These are phyloP conservation scores for Oreohelix idahoensis DNA, from an alignment of 1,140 invertebrate genomes.

Conservation along the genomic window DNA sequence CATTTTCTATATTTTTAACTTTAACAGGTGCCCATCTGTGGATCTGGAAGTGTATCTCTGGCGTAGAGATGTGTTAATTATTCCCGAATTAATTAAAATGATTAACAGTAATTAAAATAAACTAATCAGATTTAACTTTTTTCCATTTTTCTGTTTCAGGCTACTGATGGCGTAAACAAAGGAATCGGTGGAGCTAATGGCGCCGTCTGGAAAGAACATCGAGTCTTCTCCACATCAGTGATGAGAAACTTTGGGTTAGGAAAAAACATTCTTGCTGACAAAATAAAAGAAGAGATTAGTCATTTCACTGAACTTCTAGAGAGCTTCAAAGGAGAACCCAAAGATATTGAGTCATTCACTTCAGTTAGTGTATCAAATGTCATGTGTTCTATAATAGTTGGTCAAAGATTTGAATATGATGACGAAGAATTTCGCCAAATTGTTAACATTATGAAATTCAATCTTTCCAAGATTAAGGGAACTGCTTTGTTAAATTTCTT, in stretches of 20 bases:
- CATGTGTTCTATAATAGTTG: not conserved
- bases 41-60: no score
- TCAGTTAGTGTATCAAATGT: not conserved
- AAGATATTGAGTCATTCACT: not conserved
- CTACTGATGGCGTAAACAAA: not conserved
- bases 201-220: constrained; percentile 21
- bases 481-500: constrained; percentile 2
- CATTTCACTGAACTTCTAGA: not conserved
- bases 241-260: not conserved
- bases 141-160: not conserved
- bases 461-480: not conserved
- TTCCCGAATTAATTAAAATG: no score
- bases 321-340: constrained; percentile 6
- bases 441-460: not conserved
- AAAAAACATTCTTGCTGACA: constrained; percentile 7
- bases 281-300: not conserved
- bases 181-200: not conserved
- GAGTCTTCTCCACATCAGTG: not conserved
- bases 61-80: no score
- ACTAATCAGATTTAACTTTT: no score
- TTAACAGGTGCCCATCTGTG: no score
- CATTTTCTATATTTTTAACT: no score
- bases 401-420: not conserved
- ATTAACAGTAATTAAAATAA: no score
- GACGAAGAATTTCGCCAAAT: not conserved